Evolutionary conservation across 2,888 invertebrate species (phyloP).

Genomic region (Pseudococcus viburni): DNA sequence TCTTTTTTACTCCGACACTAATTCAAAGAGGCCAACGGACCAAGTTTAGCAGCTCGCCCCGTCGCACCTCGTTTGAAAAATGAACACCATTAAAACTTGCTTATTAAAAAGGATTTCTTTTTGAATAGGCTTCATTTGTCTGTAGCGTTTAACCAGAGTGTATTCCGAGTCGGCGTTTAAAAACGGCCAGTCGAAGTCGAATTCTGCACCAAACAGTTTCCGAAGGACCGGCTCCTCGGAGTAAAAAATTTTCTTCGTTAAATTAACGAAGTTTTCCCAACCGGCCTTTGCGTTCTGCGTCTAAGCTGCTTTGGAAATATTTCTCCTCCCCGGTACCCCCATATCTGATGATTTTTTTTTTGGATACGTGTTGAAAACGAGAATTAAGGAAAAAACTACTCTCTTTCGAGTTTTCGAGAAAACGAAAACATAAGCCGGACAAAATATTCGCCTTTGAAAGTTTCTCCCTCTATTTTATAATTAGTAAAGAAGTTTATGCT

Average conservation of each 20-base stretch:
- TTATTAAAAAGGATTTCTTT: conserved; percentile 57
- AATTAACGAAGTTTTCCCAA: conserved; percentile 16
- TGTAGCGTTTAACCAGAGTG: conserved; percentile 48
- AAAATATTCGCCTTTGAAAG: conserved; percentile 49
- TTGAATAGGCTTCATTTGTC: conserved; percentile 57
- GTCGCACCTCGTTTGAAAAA: conserved; percentile 33
- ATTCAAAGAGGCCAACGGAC: conserved; percentile 7
- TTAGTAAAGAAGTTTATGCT: conserved; percentile 18
- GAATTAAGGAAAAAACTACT: background rate
- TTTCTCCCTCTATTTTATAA: background rate
- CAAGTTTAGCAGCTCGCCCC: background rate
- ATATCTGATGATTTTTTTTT: background rate
- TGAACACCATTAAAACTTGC: conserved; percentile 57
- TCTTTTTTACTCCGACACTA: background rate
- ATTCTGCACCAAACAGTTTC: background rate
- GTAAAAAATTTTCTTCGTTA: conserved; percentile 12
- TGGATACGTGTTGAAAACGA: conserved; percentile 18
- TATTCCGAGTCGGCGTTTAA: conserved; percentile 30
- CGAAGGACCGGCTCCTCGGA: background rate
- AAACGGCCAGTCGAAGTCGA: background rate
- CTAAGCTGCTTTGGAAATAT: background rate
- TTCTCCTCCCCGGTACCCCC: background rate
- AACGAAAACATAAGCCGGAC: conserved; percentile 49
- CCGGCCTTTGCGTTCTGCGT: background rate
- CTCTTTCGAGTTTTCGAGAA: background rate